Percentiles rank a stretch among this genome's conserved stretches.
Conservation (phyloP, 2,888 invertebrate genomes). For the Patella depressa region DNA sequence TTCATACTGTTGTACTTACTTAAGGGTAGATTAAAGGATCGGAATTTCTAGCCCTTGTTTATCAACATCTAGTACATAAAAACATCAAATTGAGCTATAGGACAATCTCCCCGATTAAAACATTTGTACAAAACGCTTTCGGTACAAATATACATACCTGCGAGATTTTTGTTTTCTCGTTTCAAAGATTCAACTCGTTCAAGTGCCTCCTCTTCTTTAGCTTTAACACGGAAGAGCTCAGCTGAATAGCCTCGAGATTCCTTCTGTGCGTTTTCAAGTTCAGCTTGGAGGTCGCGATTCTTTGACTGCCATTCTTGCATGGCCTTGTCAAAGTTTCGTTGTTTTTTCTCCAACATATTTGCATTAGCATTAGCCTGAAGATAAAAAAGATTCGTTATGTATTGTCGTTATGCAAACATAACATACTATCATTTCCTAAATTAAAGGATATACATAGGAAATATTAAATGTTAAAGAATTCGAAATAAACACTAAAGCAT, state of each 20-base stretch:
- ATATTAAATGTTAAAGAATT: not conserved
- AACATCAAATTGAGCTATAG: too few relatives aligned
- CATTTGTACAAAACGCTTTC: too few relatives aligned
- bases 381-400: not conserved
- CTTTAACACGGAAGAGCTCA: conserved; percentile 97
- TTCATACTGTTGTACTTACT: too few relatives aligned
- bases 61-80: too few relatives aligned
- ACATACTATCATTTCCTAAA: not conserved
- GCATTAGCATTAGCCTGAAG: conserved; percentile 73
- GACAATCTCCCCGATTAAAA: too few relatives aligned
- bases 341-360: conserved; percentile 95
- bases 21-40: too few relatives aligned
- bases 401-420: not conserved
- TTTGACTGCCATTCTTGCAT: conserved; percentile 99
- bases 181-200: conserved; percentile 97
- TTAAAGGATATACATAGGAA: not conserved
- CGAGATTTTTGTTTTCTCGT: conserved; percentile 94
- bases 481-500: too few relatives aligned
- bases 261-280: conserved; percentile 97
- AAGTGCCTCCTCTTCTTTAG: conserved; percentile 94
- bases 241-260: conserved; percentile 99
- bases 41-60: too few relatives aligned
- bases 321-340: conserved; percentile 99
- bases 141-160: conserved; percentile 51
- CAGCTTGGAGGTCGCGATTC: conserved; percentile 85